Conservation (phyloP, 1,140 invertebrate species). For the Caenorhabditis remanei region DNA sequence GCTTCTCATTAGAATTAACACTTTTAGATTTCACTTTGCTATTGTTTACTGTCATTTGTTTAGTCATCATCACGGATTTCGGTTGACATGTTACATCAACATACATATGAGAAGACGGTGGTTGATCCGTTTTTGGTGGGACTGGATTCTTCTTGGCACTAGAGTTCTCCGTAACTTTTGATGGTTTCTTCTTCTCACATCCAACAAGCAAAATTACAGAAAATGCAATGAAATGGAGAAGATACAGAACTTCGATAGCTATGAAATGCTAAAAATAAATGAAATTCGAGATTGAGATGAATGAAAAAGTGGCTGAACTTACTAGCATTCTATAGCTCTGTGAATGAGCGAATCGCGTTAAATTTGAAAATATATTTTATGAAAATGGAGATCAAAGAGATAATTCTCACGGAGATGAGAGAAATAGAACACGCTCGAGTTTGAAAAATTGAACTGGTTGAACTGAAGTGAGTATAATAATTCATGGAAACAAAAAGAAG, state of each 20-base stretch:
- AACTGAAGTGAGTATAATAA: too few relatives aligned
- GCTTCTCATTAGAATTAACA: background rate
- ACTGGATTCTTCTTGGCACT: background rate
- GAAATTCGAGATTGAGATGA: too few relatives aligned
- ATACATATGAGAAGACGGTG: background rate
- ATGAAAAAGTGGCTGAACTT: too few relatives aligned
- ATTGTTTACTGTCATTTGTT: background rate
- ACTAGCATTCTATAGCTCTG: too few relatives aligned
- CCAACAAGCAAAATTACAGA: background rate
- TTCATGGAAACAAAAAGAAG: too few relatives aligned
- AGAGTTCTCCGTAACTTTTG: background rate
- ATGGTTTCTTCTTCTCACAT: background rate
- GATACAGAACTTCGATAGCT: background rate
- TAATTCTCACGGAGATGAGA: too few relatives aligned
- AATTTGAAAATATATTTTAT: too few relatives aligned
- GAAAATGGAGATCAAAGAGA: too few relatives aligned
- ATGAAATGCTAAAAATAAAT: too few relatives aligned
- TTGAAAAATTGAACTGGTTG: too few relatives aligned
- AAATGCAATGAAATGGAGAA: background rate
- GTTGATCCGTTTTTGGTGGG: background rate
- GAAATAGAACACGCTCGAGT: too few relatives aligned
- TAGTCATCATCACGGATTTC: background rate
- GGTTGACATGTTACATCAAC: background rate
- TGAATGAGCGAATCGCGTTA: too few relatives aligned
- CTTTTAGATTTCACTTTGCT: background rate